Percentiles rank a stretch among this genome's conserved stretches.
Evolutionary conservation across 2,888 invertebrate species (phyloP).

Genomic region (Scelioninae gen. 2): DNA sequence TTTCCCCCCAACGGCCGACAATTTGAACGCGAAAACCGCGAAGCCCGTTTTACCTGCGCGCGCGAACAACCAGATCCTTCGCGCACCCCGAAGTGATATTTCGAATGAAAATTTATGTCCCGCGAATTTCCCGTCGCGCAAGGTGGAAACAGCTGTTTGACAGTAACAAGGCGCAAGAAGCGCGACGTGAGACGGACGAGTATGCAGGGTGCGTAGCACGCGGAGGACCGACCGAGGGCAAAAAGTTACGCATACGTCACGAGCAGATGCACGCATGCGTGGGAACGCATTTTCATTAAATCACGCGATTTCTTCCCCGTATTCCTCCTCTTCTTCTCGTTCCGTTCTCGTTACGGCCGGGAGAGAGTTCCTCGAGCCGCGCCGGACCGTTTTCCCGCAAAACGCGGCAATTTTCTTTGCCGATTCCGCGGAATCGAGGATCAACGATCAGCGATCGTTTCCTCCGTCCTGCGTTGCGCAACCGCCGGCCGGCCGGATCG

Average conservation of each 20-base stretch:
- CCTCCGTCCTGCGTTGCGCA: no score
- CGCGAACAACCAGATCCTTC: constrained; percentile 22
- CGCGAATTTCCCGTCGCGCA: constrained; percentile 59
- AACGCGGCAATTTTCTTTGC: constrained; percentile 20
- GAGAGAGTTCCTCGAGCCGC: constrained; percentile 1
- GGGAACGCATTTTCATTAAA: constrained; percentile 73
- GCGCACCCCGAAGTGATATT: constrained; percentile 14
- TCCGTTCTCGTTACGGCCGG: constrained; percentile 16
- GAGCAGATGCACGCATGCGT: constrained; percentile 67
- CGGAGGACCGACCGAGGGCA: constrained; percentile 47
- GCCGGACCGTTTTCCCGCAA: constrained; percentile 10
- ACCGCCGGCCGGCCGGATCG: no score
- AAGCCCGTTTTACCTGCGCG: not conserved
- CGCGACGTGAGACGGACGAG: constrained; percentile 57
- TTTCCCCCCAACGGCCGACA: no score
- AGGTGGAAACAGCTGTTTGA: constrained; percentile 56
- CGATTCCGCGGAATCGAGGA: not conserved
- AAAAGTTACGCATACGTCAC: constrained; percentile 59
- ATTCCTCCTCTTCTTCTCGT: constrained; percentile 28
- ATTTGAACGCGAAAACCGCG: not conserved
- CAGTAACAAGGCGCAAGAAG: constrained; percentile 59
- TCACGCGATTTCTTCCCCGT: constrained; percentile 68
- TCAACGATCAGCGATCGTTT: not conserved
- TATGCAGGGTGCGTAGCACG: constrained; percentile 61
- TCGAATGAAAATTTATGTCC: constrained; percentile 57